A percentile compares a stretch with the other conserved stretches of the same genome.
Evolutionary conservation across 1,140 invertebrate genomes (phyloP).

Genomic region (Bombus waltoni): DNA sequence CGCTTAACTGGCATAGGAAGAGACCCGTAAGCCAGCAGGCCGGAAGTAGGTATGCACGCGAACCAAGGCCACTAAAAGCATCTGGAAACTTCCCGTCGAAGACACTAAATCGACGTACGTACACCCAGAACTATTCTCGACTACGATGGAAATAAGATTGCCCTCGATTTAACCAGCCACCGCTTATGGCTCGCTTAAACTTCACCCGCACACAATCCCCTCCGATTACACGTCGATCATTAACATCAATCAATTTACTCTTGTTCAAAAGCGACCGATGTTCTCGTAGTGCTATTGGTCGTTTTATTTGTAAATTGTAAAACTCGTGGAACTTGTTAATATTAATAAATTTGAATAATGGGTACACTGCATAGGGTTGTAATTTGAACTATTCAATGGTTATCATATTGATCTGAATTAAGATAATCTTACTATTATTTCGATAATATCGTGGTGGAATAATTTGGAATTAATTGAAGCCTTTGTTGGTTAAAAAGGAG

Average conservation of each 20-base stretch:
- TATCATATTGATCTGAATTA: neutral
- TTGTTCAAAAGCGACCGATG: neutral
- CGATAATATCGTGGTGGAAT: neutral
- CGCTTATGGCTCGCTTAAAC: slow-evolving; percentile 33
- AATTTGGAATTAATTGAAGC: neutral
- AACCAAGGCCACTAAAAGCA: slow-evolving; percentile 65
- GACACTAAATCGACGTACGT: slow-evolving; percentile 57
- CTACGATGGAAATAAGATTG: slow-evolving; percentile 38
- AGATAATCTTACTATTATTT: neutral
- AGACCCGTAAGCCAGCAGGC: slow-evolving; percentile 57
- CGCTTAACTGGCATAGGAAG: slow-evolving; percentile 79
- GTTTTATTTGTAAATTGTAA: neutral
- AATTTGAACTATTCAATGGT: no score
- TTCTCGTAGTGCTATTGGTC: neutral
- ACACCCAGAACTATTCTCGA: slow-evolving; percentile 44
- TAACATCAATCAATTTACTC: neutral
- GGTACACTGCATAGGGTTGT: no score
- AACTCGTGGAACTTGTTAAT: no score
- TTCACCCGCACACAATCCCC: neutral
- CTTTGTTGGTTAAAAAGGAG: neutral
- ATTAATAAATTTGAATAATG: no score
- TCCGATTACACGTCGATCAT: neutral
- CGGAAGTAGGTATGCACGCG: slow-evolving; percentile 59
- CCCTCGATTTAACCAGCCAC: slow-evolving; percentile 16
- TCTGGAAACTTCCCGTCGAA: slow-evolving; percentile 64